Percentiles rank a stretch among this genome's conserved stretches.
These are phyloP conservation scores for Lydus trimaculatus DNA, from an alignment of 2,888 invertebrate genomes.

Conservation along the genomic window DNA sequence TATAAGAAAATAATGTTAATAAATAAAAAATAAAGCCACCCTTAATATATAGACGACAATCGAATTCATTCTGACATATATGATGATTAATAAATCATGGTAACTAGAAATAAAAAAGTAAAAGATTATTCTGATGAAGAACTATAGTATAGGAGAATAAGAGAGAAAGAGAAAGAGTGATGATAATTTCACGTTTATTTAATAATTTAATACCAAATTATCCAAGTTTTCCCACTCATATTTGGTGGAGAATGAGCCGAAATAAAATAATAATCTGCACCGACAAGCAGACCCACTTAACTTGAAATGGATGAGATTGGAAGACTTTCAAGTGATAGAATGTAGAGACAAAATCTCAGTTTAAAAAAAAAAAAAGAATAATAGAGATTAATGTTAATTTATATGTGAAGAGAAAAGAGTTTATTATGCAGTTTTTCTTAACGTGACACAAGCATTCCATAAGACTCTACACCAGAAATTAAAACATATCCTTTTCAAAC, in stretches of 20 bases:
- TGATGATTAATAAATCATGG: no score
- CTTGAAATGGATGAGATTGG: not conserved
- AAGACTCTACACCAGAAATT: no score
- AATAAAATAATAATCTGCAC: not conserved
- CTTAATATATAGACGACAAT: not conserved
- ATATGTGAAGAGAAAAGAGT: no score
- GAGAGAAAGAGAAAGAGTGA: not conserved
- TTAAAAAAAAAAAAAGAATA: not conserved
- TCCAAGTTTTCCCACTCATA: not conserved
- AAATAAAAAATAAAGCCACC: not conserved
- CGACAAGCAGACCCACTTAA: not conserved
- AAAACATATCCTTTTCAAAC: no score
- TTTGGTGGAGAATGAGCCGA: not conserved
- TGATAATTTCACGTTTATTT: not conserved
- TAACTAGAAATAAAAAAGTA: no score
- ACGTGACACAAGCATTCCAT: no score
- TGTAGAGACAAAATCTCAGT: not conserved
- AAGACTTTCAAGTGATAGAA: not conserved
- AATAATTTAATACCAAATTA: not conserved
- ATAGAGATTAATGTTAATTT: no score
- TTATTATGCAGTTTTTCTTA: no score
- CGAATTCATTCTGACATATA: not conserved
- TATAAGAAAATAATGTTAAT: not conserved
- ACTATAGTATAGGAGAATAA: not conserved
- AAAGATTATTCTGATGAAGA: no score